Conservation (phyloP, 2,888 invertebrate genomes). For the Hydropsyche betteni region DNA sequence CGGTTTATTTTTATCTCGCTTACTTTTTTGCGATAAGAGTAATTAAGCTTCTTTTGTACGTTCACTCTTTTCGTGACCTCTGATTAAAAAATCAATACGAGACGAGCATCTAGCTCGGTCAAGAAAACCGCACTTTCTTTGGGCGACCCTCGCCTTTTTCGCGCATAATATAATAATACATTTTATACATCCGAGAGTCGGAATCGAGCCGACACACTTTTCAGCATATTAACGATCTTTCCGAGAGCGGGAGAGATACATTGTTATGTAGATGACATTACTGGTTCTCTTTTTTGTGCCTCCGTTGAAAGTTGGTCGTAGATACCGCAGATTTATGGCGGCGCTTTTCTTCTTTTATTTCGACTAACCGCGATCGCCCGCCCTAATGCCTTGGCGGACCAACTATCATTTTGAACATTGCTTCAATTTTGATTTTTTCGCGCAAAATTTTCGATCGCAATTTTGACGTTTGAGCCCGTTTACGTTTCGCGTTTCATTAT, state of each 20-base stretch:
- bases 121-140: slow-evolving; percentile 24
- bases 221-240: slow-evolving; percentile 40
- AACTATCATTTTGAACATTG: slow-evolving; percentile 25
- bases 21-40: too few relatives aligned
- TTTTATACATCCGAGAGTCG: neutral
- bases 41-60: too few relatives aligned
- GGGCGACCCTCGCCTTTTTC: slow-evolving; percentile 31
- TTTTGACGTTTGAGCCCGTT: neutral
- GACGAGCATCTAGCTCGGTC: slow-evolving; percentile 14
- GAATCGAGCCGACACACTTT: slow-evolving; percentile 35
- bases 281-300: slow-evolving; percentile 33
- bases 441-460: neutral
- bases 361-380: slow-evolving; percentile 14
- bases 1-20: neutral
- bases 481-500: slow-evolving; percentile 34
- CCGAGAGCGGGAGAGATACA: slow-evolving; percentile 26
- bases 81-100: slow-evolving; percentile 36
- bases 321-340: slow-evolving; percentile 39
- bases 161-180: neutral
- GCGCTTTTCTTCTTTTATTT: slow-evolving; percentile 34
- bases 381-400: neutral
- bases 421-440: too few relatives aligned
- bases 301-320: slow-evolving; percentile 38
- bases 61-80: slow-evolving; percentile 7
- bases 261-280: slow-evolving; percentile 42